Percentiles rank a stretch among this genome's conserved stretches.
Conservation (phyloP, 2,113 vertebrate genomes). For the Suricata suricatta region DNA sequence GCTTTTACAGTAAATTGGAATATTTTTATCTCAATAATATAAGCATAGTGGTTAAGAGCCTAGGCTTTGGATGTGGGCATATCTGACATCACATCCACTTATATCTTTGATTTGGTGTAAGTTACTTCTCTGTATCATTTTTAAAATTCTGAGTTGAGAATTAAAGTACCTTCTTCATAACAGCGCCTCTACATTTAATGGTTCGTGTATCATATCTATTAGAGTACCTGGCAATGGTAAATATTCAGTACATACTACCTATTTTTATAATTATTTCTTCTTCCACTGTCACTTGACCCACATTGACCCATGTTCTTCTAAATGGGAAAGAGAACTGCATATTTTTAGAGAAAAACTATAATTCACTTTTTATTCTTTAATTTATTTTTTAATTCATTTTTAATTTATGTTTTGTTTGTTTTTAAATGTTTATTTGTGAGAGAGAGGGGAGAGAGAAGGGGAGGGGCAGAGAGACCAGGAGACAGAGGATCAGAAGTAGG, state of each 20-base stretch:
- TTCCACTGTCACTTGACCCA: not conserved
- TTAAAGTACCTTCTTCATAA: not conserved
- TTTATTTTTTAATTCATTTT: too few species aligned
- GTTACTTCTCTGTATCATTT: slow-evolving; percentile 7
- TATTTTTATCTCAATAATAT: slow-evolving; percentile 9
- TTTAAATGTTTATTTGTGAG: too few species aligned
- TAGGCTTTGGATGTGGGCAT: not conserved
- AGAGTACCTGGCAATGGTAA: not conserved
- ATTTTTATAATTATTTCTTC: slow-evolving; percentile 22
- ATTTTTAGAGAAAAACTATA: slow-evolving; percentile 15
- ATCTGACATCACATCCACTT: not conserved
- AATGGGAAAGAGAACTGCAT: not conserved
- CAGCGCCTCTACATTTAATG: not conserved
- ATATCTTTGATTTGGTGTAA: slow-evolving; percentile 46
- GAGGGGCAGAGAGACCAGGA: too few species aligned
- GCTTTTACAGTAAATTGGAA: not conserved
- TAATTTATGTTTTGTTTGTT: too few species aligned
- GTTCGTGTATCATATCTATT: not conserved
- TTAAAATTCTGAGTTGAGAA: not conserved
- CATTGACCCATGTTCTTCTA: not conserved
- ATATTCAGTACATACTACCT: not conserved
- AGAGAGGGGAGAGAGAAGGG: too few species aligned
- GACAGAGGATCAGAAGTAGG: too few species aligned
- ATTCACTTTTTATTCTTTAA: not conserved
- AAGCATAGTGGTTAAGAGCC: not conserved